Conservation (phyloP, 2,888 invertebrate species). For the Drosophila infuscata region DNA sequence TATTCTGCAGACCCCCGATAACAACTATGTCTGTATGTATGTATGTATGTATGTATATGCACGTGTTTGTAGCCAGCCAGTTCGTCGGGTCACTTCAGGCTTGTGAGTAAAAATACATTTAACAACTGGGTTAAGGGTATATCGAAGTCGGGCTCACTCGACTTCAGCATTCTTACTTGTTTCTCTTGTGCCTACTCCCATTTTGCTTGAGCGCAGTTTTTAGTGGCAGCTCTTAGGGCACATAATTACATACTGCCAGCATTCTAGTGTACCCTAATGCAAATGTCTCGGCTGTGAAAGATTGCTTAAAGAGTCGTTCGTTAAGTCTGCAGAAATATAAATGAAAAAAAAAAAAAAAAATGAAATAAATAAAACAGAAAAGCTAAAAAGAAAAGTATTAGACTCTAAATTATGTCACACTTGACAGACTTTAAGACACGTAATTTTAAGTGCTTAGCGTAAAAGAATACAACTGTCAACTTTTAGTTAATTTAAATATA, state of each 20-base stretch:
- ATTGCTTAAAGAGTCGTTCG: slow-evolving; percentile 50
- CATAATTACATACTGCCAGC: slow-evolving; percentile 65
- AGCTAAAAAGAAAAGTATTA: slow-evolving; percentile 3
- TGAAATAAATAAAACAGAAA: slow-evolving; percentile 4
- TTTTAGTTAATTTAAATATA: not conserved
- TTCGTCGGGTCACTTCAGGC: too few species aligned
- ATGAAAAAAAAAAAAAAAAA: slow-evolving; percentile 18
- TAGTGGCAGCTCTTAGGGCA: slow-evolving; percentile 48
- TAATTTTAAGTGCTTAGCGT: slow-evolving; percentile 4
- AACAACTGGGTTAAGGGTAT: too few species aligned
- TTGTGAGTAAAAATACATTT: too few species aligned
- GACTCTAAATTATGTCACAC: slow-evolving; percentile 34
- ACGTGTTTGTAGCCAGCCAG: too few species aligned
- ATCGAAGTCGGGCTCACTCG: too few species aligned
- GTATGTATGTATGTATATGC: too few species aligned
- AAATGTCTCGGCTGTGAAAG: slow-evolving; percentile 54
- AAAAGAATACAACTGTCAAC: slow-evolving; percentile 1
- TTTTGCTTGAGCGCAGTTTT: slow-evolving; percentile 71
- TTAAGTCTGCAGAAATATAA: slow-evolving; percentile 33
- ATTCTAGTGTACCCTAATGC: slow-evolving; percentile 32
- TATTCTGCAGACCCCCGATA: too few species aligned
- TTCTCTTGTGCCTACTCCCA: slow-evolving; percentile 53
- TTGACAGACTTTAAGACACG: slow-evolving; percentile 15
- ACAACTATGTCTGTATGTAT: too few species aligned
- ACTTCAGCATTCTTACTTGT: not conserved